These are phyloP conservation scores for Lepidostoma basale DNA, from an alignment of 1,140 invertebrate genomes.

Conservation along the genomic window DNA sequence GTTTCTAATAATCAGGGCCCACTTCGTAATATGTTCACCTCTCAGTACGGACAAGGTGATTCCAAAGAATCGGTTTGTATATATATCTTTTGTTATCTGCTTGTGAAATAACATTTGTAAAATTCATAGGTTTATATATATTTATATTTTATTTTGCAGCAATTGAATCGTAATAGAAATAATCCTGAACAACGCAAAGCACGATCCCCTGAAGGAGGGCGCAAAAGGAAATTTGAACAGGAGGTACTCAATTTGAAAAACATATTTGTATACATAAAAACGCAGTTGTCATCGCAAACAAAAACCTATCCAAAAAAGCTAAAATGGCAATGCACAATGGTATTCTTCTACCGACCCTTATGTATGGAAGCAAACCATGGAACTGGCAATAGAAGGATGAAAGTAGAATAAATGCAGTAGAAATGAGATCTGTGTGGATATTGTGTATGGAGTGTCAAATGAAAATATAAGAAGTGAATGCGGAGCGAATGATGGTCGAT, in stretches of 20 bases:
- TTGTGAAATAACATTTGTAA: neutral
- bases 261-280: neutral
- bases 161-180: slow-evolving; percentile 33
- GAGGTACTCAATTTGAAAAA: slow-evolving; percentile 24
- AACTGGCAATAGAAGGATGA: no score
- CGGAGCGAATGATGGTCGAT: no score
- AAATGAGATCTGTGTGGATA: no score
- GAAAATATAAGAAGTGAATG: no score
- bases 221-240: slow-evolving; percentile 40
- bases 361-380: neutral
- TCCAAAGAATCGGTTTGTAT: neutral
- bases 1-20: neutral
- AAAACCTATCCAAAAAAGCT: neutral
- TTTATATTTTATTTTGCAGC: slow-evolving; percentile 14
- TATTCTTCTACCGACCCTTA: neutral
- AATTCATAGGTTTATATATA: neutral
- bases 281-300: no score
- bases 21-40: neutral
- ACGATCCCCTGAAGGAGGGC: slow-evolving; percentile 30
- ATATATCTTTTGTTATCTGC: neutral
- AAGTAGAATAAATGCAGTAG: no score
- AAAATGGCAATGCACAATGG: neutral
- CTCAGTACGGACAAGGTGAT: slow-evolving; percentile 8
- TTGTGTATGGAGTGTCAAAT: no score
- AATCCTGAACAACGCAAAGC: slow-evolving; percentile 30